Evolutionary conservation across 2,113 vertebrate species (phyloP), one percentile per base, ranked within the genome.

Genomic region (Phalacrocorax brasilianus): DNA sequence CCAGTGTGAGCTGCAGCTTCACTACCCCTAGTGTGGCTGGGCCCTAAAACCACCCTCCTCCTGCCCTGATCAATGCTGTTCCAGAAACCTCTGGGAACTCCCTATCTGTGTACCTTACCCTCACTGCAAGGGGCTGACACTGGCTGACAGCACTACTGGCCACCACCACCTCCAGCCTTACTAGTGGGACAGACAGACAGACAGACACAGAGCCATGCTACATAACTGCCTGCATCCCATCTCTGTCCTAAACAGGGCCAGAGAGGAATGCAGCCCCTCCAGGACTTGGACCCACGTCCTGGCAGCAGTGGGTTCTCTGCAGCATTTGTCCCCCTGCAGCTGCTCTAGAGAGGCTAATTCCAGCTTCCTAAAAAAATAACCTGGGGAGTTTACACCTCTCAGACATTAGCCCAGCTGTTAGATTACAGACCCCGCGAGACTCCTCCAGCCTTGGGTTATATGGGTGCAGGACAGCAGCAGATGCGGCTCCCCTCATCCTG

Each of bases 401-500:
- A 73, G 67, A 56, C 8, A 6, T 16, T 12, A 65, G 42, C 24
- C 33, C 42, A 28, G 12, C 16, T 11, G 2, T 24, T 40, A 23
- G 18, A n/a, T 28, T 24, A 47, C 20, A 65, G 42, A 50, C 17
- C 16, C 19, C 21, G 50, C 13, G 42, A 16, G 24, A 28, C 23
- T 20, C 49, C 33, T 28, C 47, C 2, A 0, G 11, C n/a, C 6
- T 16, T 0, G 1, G 7, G 6, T 30, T 20, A n/a, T 30, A 28
- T 28, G 30, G 24, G 9, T 35, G 32, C 26, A 58, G 50, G n/a
- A 65, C 24, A 49, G 50, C 67, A 65, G 67, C 30, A 40, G 50
- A 24, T 1, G 1, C 5, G 3, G 49, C 28, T 33, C 10, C 30
- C 49, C 8, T 30, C 2, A 1, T 55, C 49, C 47, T 1, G 0